Conservation (phyloP, 2,113 vertebrate species). For the Physeter macrocephalus region DNA sequence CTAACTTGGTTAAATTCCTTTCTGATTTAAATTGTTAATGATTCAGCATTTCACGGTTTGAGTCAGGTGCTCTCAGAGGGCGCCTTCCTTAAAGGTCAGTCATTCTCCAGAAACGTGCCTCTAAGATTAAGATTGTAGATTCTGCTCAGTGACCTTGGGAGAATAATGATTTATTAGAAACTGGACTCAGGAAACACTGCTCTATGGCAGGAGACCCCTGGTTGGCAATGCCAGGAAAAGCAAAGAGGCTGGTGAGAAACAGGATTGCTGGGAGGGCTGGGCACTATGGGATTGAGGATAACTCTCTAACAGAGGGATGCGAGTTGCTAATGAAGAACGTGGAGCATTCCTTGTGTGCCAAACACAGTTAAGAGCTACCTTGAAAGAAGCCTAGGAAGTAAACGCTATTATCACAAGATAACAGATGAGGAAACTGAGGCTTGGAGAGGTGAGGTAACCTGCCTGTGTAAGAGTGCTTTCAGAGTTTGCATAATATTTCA, state of each 20-base stretch:
- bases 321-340: not conserved
- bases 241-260: not conserved
- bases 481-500: not conserved
- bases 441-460: not conserved
- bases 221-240: not conserved
- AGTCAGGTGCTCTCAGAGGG: conserved; percentile 61
- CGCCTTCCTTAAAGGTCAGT: conserved; percentile 73
- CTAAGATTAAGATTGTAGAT: not conserved
- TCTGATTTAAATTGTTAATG: conserved; percentile 70
- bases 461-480: not conserved
- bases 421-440: not conserved
- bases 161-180: not conserved
- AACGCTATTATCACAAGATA: not conserved
- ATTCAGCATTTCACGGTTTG: conserved; percentile 71
- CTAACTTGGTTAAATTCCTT: conserved; percentile 81
- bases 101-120: conserved; percentile 17
- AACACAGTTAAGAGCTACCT: not conserved
- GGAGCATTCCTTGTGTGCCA: not conserved
- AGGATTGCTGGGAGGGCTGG: accelerated
- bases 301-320: not conserved
- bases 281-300: accelerated
- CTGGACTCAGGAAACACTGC: not conserved
- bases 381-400: not conserved
- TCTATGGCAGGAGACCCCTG: not conserved
- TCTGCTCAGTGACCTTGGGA: not conserved